Evolutionary conservation across 92 coral and sea anemone genomes (phyloP).

Genomic region (Hydrozoanthus gracilis): DNA sequence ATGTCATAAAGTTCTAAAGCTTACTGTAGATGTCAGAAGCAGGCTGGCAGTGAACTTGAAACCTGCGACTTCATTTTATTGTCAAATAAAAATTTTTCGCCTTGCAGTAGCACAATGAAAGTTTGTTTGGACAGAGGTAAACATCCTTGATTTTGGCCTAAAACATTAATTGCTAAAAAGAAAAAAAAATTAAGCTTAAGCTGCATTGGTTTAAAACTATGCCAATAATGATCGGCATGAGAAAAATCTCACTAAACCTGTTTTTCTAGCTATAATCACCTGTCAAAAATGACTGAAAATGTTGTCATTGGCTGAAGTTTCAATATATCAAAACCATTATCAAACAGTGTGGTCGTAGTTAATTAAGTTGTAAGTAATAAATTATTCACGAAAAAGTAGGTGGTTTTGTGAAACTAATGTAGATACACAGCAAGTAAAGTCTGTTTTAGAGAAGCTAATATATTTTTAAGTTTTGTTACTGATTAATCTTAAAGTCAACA

Average conservation of each 20-base stretch:
- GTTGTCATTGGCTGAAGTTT: not conserved
- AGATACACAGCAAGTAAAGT: not conserved
- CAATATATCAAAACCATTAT: not conserved
- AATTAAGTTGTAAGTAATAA: not conserved
- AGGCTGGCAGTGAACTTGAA: conserved; percentile 23
- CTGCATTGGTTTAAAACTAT: conserved; percentile 31
- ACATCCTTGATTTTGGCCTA: not conserved
- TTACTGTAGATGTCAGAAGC: conserved; percentile 37
- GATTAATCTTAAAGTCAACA: too few species aligned
- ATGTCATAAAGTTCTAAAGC: conserved; percentile 35
- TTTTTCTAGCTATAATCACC: conserved; percentile 34
- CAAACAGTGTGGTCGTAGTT: not conserved
- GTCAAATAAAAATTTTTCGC: conserved; percentile 8
- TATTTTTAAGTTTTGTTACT: too few species aligned
- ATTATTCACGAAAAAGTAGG: not conserved
- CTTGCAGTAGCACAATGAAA: conserved; percentile 10
- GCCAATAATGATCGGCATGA: conserved; percentile 58
- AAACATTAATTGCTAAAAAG: not conserved
- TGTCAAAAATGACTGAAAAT: conserved; percentile 23
- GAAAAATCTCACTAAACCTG: conserved; percentile 44
- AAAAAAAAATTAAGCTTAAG: not conserved
- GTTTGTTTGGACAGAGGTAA: conserved; percentile 39
- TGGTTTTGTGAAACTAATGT: not conserved
- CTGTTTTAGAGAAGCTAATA: too few species aligned
- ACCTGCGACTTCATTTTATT: conserved; percentile 30